Percentiles rank a stretch among this genome's conserved stretches.
These are phyloP conservation scores for Caenorhabditis macrosperma DNA, from an alignment of 2,888 invertebrate genomes.

Conservation along the genomic window DNA sequence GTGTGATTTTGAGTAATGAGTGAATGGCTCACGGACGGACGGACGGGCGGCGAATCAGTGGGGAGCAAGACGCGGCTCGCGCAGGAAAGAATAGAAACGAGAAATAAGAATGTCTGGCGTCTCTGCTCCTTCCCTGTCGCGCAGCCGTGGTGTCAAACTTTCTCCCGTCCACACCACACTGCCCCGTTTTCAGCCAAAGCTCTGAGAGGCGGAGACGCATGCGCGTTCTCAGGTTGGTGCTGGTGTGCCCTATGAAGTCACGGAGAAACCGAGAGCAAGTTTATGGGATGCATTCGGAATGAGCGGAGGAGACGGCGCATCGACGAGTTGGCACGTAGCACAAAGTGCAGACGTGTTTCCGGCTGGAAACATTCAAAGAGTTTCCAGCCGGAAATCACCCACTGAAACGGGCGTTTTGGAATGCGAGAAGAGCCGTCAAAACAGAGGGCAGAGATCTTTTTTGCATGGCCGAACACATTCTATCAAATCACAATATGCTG, in stretches of 20 bases:
- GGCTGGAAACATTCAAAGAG: not conserved
- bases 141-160: slow-evolving; percentile 36
- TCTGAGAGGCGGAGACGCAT: slow-evolving; percentile 1
- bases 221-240: slow-evolving; percentile 35
- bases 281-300: slow-evolving; percentile 27
- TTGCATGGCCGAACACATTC: too few species aligned
- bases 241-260: slow-evolving; percentile 27
- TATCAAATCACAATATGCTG: too few species aligned
- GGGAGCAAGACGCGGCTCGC: not conserved
- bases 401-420: too few species aligned
- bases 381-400: too few species aligned
- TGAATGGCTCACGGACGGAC: not conserved
- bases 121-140: slow-evolving; percentile 14
- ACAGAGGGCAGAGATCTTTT: too few species aligned
- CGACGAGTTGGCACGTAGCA: slow-evolving; percentile 29
- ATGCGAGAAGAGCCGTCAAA: too few species aligned
- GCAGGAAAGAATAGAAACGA: slow-evolving; percentile 24
- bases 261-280: not conserved
- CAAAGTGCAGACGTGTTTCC: not conserved
- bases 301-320: slow-evolving; percentile 13
- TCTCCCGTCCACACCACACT: slow-evolving; percentile 7
- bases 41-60: not conserved
- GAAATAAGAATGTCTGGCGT: slow-evolving; percentile 15
- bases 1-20: slow-evolving; percentile 37
- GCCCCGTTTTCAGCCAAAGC: slow-evolving; percentile 4